These are phyloP conservation scores for Drosophila nigritarsus DNA, from an alignment of 2,888 invertebrate species.

Conservation along the genomic window DNA sequence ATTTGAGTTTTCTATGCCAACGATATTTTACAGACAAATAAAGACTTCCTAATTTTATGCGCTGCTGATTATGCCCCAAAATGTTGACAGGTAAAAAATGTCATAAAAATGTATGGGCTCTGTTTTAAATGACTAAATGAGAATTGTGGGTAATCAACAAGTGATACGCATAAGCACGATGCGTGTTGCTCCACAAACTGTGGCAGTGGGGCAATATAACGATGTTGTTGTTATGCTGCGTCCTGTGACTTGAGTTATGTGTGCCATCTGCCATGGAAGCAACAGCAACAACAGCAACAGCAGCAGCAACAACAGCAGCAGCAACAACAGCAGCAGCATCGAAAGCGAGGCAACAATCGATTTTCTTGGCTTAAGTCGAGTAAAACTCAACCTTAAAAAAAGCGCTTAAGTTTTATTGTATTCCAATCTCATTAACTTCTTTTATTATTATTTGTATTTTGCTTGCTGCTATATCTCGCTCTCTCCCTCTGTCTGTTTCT, in stretches of 20 bases:
- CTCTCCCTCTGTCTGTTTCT: conserved; percentile 2
- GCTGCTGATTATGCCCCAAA: background rate
- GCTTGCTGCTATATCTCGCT: conserved; percentile 25
- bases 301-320: background rate
- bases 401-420: conserved; percentile 77
- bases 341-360: conserved; percentile 55
- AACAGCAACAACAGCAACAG: background rate
- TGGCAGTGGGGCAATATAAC: conserved; percentile 27
- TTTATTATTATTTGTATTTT: conserved; percentile 77
- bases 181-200: background rate
- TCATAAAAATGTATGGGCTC: background rate
- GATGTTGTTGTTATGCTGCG: conserved; percentile 13
- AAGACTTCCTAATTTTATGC: background rate
- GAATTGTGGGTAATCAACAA: conserved; percentile 16
- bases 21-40: background rate
- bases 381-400: conserved; percentile 73
- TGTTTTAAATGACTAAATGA: background rate
- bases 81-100: background rate
- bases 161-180: conserved; percentile 28
- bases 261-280: conserved; percentile 6
- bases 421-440: conserved; percentile 77
- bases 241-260: conserved; percentile 7
- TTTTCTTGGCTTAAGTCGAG: conserved; percentile 67
- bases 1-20: background rate
- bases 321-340: background rate